Evolutionary conservation across 2,888 invertebrate species (phyloP), one percentile per base, ranked within the genome.

Genomic region (Melitaea athalia): DNA sequence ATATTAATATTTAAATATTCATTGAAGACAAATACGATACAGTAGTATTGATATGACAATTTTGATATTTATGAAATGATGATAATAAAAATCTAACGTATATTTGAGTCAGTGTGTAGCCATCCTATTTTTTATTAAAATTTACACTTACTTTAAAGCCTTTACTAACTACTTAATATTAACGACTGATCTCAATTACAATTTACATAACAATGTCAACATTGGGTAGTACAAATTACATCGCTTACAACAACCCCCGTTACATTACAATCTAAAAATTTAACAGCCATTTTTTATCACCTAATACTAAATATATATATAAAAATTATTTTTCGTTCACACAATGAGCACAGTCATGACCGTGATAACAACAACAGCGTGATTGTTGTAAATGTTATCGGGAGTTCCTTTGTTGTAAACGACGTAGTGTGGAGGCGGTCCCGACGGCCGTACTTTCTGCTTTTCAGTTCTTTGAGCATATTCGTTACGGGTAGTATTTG

Each of bases 221-320:
- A 85, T 81, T 80, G 77, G 80, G 81, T 79, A 79, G 75, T 78
- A 79, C 80, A 79, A 55, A 68, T 66, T 72, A 69, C 85, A 85
- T 80, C 80, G 78, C 81, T 84, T 84, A 86, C 84, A 90, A 91
- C 87, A 89, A 89, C 84, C 83, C 85, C 85, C 81, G 84, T 87
- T 85, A 87, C 83, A 81, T 85, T 77, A 79, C 53, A 52, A 70
- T 79, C 77, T 81, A 82, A 87, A 88, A 88, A 88, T 85, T 90
- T 82, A 90, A 92, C 92, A 92, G 92, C 91, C 92, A 91, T 89
- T 77, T 85, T 86, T 83, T 86, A 90, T 90, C 86, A 91, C 79
- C 77, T 80, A 80, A 76, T 72, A 72, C 31, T 12, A 68, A 72
- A 69, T 49, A 63, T 45, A 69, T 63, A 61, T 65, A 69, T 68